These are phyloP conservation scores for Baccha elongata DNA, from an alignment of 2,888 invertebrate genomes.

Conservation along the genomic window DNA sequence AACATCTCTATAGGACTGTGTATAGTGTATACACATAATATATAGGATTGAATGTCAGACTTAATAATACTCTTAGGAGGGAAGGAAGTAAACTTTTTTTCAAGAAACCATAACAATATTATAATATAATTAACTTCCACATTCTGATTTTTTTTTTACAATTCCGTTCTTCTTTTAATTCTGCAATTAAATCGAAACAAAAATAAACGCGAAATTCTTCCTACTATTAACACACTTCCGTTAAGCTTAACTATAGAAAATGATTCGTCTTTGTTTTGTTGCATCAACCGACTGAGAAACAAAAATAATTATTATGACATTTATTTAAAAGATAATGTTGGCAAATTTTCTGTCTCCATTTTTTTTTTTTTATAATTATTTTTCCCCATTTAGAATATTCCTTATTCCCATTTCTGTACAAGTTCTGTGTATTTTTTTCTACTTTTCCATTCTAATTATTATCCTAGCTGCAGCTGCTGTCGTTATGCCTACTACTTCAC, in stretches of 20 bases:
- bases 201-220: too few relatives aligned
- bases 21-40: too few relatives aligned
- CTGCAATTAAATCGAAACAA: too few relatives aligned
- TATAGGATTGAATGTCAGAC: too few relatives aligned
- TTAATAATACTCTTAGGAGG: too few relatives aligned
- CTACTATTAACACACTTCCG: too few relatives aligned
- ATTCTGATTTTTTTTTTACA: too few relatives aligned
- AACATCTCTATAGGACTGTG: too few relatives aligned
- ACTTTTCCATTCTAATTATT: constrained; percentile 65
- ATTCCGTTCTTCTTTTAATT: too few relatives aligned
- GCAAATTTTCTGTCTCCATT: constrained; percentile 9
- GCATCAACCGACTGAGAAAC: background rate
- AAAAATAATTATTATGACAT: constrained; percentile 30
- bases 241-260: constrained; percentile 7
- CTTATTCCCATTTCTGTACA: constrained; percentile 29
- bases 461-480: constrained; percentile 44
- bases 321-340: constrained; percentile 38
- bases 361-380: constrained; percentile 7
- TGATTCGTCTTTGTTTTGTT: constrained; percentile 1
- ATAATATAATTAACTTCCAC: too few relatives aligned
- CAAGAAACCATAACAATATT: too few relatives aligned
- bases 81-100: too few relatives aligned
- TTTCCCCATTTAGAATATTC: constrained; percentile 3
- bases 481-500: constrained; percentile 18
- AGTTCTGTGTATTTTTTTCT: constrained; percentile 26